These are phyloP conservation scores for Pteropus rufus DNA, from an alignment of 2,797 vertebrate species.

Conservation along the genomic window DNA sequence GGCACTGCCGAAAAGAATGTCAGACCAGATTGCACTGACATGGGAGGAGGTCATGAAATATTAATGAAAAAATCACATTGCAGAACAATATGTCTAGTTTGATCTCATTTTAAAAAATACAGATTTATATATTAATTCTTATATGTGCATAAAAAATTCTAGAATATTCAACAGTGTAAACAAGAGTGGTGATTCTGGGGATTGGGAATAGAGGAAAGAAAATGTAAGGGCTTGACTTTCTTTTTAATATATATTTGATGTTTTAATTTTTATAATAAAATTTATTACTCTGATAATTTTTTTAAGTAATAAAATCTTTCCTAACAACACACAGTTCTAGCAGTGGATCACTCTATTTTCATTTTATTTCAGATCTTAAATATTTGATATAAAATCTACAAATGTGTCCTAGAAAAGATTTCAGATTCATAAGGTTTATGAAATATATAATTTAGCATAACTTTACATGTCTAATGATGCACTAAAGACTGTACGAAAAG, in stretches of 20 bases:
- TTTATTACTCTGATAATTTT: neutral
- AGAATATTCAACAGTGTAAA: neutral
- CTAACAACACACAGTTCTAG: neutral
- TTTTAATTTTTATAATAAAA: constrained; percentile 28
- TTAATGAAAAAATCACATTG: constrained; percentile 20
- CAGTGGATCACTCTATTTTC: neutral
- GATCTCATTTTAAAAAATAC: neutral
- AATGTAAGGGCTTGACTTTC: neutral
- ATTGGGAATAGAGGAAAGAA: neutral
- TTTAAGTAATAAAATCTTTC: neutral
- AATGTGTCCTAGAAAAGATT: neutral
- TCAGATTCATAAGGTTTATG: neutral
- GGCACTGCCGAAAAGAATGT: neutral
- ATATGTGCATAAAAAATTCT: neutral
- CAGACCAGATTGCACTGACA: neutral
- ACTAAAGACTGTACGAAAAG: neutral
- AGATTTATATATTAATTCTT: constrained; percentile 16
- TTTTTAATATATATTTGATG: neutral
- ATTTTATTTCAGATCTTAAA: constrained; percentile 27
- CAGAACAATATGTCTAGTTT: neutral
- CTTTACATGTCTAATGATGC: neutral
- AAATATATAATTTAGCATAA: neutral
- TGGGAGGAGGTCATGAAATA: neutral
- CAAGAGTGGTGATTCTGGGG: neutral
- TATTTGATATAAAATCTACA: neutral